Evolutionary conservation across 2,113 vertebrate genomes (phyloP).

Genomic region (Hyaena hyaena): DNA sequence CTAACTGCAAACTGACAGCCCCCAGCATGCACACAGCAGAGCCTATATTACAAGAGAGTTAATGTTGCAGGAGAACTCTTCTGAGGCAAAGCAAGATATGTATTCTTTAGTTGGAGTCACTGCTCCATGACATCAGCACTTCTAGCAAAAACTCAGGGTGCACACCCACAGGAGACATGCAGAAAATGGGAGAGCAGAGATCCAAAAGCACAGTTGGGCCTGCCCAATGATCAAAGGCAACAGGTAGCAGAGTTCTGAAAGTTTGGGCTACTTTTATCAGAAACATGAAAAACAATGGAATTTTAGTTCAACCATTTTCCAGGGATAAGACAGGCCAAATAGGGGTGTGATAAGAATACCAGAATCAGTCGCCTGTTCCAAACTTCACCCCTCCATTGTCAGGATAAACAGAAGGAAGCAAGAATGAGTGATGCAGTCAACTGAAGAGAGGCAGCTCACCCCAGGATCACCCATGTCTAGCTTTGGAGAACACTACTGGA

Average conservation of each 20-base stretch:
- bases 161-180: not conserved
- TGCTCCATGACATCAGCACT: not conserved
- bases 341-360: not conserved
- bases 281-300: not conserved
- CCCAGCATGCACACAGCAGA: slow-evolving; percentile 67
- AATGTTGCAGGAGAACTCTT: not conserved
- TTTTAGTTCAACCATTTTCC: not conserved
- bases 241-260: not conserved
- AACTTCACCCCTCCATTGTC: not conserved
- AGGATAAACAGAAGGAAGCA: not conserved
- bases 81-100: not conserved
- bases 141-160: not conserved
- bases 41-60: not conserved
- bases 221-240: not conserved
- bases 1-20: slow-evolving; percentile 84
- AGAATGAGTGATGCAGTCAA: not conserved
- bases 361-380: not conserved
- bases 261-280: not conserved
- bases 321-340: not conserved
- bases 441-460: not conserved
- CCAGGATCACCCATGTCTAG: not conserved
- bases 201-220: too few species aligned
- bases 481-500: not conserved
- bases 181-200: too few species aligned
- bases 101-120: not conserved